A percentile compares a stretch with the other conserved stretches of the same genome.
Evolutionary conservation across 2,888 invertebrate species (phyloP).

Genomic region (Drosophila tripunctata): DNA sequence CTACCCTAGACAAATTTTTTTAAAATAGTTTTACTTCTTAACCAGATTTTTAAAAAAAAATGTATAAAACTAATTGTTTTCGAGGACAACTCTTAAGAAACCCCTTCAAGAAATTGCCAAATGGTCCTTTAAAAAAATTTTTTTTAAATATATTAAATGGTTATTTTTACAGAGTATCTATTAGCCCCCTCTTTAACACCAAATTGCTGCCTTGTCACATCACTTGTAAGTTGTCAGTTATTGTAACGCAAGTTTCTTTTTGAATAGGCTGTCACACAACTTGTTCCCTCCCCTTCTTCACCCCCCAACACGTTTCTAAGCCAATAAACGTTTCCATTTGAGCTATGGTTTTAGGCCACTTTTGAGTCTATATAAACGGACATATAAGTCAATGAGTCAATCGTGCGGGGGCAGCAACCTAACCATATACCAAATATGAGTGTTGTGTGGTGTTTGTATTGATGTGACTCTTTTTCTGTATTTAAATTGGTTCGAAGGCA

Average conservation of each 20-base stretch:
- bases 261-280: constrained; percentile 1
- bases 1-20: too few species aligned
- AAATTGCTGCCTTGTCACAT: neutral
- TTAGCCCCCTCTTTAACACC: neutral
- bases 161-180: constrained; percentile 17
- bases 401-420: constrained; percentile 73
- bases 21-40: too few species aligned
- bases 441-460: constrained; percentile 18
- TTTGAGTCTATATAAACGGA: constrained; percentile 7
- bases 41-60: too few species aligned
- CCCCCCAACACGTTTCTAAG: constrained; percentile 21
- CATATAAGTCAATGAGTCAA: constrained; percentile 44
- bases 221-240: constrained; percentile 11
- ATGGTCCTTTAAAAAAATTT: too few species aligned
- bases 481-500: constrained; percentile 56
- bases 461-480: constrained; percentile 26
- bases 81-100: too few species aligned
- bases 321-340: constrained; percentile 55
- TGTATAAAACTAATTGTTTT: too few species aligned
- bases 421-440: constrained; percentile 61
- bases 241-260: constrained; percentile 16
- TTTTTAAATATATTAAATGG: too few species aligned
- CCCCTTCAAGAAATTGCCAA: too few species aligned
- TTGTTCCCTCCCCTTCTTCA: neutral
- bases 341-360: constrained; percentile 5